Percentiles rank a stretch among this genome's conserved stretches.
Evolutionary conservation across 2,113 vertebrate genomes (phyloP).

Genomic region (Gambusia affinis): DNA sequence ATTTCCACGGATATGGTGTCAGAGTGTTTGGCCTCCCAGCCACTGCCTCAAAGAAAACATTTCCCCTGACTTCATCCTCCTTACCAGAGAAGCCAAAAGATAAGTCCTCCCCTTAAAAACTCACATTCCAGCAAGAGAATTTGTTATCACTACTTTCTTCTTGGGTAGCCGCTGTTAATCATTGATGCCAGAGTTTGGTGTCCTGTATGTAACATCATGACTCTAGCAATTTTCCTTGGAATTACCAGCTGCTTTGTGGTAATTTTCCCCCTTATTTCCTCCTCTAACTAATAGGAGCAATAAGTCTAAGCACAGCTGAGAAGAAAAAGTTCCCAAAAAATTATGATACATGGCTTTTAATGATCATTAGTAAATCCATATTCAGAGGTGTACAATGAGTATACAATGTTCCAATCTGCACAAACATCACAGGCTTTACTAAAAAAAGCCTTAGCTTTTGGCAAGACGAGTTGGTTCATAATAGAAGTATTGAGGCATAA

Average conservation of each 20-base stretch:
- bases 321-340: neutral
- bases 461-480: neutral
- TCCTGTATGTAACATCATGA: neutral
- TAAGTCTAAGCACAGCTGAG: neutral
- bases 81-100: neutral
- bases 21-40: neutral
- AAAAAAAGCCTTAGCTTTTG: neutral
- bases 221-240: neutral
- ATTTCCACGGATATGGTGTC: neutral
- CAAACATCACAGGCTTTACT: neutral
- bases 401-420: neutral
- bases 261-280: neutral
- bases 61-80: neutral
- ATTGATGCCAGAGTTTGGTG: neutral
- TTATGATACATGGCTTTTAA: neutral
- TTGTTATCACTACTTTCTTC: too few relatives aligned
- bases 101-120: neutral
- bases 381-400: neutral
- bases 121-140: neutral
- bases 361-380: neutral
- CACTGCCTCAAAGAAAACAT: neutral
- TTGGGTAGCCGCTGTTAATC: neutral
- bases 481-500: neutral
- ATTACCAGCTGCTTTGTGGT: neutral
- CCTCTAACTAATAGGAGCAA: neutral